These are phyloP conservation scores for Leptodactylus fallax DNA, from an alignment of 2,797 vertebrate species.

Conservation along the genomic window DNA sequence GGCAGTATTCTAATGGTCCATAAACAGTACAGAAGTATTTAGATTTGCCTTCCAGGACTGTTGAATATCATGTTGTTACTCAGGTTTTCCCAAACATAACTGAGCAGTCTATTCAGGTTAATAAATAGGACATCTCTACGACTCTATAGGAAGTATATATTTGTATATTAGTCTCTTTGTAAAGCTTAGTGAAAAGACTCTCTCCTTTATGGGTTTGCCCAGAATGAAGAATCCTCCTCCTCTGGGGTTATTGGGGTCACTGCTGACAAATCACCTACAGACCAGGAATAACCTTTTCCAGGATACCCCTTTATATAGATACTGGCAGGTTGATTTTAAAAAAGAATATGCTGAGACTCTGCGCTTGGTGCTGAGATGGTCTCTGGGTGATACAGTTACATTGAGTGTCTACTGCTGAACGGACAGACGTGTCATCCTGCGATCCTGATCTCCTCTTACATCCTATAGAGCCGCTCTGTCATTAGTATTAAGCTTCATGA, in stretches of 20 bases:
- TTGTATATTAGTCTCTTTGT: neutral
- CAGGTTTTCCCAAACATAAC: too few species aligned
- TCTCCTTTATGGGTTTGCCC: neutral
- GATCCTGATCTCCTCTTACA: neutral
- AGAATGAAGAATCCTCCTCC: neutral
- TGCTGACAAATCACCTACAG: conserved; percentile 8
- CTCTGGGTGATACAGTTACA: conserved; percentile 21
- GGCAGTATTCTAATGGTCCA: neutral
- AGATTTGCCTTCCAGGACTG: too few species aligned
- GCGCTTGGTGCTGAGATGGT: neutral
- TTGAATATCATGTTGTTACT: too few species aligned
- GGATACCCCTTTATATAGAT: conserved; percentile 43
- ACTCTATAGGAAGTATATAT: neutral
- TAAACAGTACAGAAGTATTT: too few species aligned
- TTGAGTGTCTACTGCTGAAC: neutral
- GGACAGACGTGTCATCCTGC: neutral
- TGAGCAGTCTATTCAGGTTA: neutral
- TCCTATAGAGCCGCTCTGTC: neutral
- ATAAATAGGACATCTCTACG: neutral
- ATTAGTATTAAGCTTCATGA: neutral
- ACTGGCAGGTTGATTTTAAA: neutral
- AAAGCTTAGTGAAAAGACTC: neutral
- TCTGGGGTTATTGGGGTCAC: neutral
- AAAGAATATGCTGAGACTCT: conserved; percentile 34
- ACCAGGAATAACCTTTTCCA: neutral